These are phyloP conservation scores for Drosophila monieri DNA, from an alignment of 2,888 invertebrate genomes.

Conservation along the genomic window DNA sequence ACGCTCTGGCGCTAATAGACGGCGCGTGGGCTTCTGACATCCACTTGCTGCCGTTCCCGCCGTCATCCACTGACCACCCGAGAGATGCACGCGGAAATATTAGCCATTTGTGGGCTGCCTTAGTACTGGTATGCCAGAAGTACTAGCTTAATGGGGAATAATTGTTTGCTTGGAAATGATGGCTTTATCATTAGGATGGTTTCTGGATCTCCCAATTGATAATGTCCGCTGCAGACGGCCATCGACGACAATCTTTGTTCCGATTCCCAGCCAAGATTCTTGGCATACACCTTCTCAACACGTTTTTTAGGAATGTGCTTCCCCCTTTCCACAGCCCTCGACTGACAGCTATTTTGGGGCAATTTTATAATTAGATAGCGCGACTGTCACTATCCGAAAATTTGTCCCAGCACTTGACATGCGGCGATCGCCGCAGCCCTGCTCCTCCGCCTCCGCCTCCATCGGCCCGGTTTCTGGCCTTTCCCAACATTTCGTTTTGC, in stretches of 20 bases:
- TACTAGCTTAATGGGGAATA: no score
- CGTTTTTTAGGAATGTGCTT: background rate
- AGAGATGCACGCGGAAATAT: slow-evolving; percentile 10
- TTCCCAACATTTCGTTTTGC: slow-evolving; percentile 55
- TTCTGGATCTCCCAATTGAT: no score
- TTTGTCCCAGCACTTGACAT: slow-evolving; percentile 36
- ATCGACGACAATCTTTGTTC: no score
- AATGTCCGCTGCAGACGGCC: no score
- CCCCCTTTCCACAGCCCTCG: background rate
- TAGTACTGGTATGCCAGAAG: no score
- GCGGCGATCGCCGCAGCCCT: slow-evolving; percentile 13
- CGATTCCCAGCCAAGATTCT: no score
- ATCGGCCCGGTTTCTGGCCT: slow-evolving; percentile 51
- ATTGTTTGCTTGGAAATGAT: no score
- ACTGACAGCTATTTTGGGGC: slow-evolving; percentile 18
- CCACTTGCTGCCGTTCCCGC: slow-evolving; percentile 47
- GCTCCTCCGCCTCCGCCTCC: background rate
- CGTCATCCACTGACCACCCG: slow-evolving; percentile 52
- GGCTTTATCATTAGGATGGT: no score
- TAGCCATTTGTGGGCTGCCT: background rate
- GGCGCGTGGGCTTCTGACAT: slow-evolving; percentile 60
- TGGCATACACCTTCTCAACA: no score
- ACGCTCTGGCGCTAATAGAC: slow-evolving; percentile 32
- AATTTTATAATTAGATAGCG: slow-evolving; percentile 35
- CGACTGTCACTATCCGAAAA: slow-evolving; percentile 29